Evolutionary conservation across 37 sponge, comb jelly and placozoan genomes (phyloP).

Genomic region (Chondrosia reniformis): DNA sequence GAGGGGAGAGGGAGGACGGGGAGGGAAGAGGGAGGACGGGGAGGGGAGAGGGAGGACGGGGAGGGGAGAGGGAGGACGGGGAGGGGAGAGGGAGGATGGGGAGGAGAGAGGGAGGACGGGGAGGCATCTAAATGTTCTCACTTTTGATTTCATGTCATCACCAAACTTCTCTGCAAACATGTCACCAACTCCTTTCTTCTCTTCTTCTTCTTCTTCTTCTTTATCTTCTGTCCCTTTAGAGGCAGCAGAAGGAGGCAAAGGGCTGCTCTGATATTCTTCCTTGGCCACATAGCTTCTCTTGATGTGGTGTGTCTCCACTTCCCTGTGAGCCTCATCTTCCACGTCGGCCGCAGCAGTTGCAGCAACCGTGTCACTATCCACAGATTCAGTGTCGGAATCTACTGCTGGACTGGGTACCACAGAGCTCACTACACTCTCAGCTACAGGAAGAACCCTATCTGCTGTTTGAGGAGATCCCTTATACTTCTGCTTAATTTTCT

Average conservation of each 20-base stretch:
- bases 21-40: too few species aligned
- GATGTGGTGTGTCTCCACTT: not conserved
- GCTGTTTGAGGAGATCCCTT: not conserved
- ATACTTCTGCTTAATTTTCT: constrained; percentile 80
- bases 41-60: too few species aligned
- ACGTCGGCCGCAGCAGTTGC: constrained; percentile 34
- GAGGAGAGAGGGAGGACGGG: not conserved
- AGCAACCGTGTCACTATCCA: constrained; percentile 41
- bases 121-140: not conserved
- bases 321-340: constrained; percentile 10
- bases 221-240: not conserved
- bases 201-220: not conserved
- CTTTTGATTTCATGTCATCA: not conserved
- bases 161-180: constrained; percentile 57
- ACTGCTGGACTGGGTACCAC: constrained; percentile 24
- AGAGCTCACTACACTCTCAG: constrained; percentile 7
- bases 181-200: constrained; percentile 29
- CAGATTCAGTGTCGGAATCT: not conserved
- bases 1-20: too few species aligned
- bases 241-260: not conserved
- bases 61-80: too few species aligned
- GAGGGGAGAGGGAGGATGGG: not conserved
- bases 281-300: not conserved
- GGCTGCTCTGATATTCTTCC: constrained; percentile 9
- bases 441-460: not conserved